Evolutionary conservation across 2,797 vertebrate genomes (phyloP).

Genomic region (Stomatorhinus walkeri): DNA sequence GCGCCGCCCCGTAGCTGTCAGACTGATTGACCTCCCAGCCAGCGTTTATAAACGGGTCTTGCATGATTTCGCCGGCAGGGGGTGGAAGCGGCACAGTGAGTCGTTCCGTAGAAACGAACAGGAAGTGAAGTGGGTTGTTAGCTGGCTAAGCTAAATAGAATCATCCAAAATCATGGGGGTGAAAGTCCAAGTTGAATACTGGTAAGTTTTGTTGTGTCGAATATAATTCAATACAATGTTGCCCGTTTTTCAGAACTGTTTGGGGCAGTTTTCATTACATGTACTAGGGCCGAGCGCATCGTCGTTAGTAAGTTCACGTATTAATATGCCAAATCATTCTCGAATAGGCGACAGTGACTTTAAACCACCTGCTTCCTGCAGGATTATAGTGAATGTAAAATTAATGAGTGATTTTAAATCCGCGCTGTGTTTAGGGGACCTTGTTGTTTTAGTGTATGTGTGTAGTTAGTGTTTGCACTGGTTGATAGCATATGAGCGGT

Average conservation of each 20-base stretch:
- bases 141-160: not conserved
- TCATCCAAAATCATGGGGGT: conserved; percentile 44
- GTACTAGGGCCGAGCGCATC: not conserved
- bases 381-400: not conserved
- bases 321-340: not conserved
- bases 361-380: not conserved
- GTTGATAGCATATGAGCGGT: not conserved
- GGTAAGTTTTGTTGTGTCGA: conserved; percentile 39
- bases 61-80: not conserved
- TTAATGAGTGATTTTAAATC: not conserved
- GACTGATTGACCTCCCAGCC: not conserved
- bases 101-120: not conserved
- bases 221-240: not conserved
- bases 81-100: not conserved
- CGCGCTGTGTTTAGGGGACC: not conserved
- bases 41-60: not conserved
- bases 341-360: not conserved
- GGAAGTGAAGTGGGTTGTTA: not conserved
- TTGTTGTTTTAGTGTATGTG: not conserved
- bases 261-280: not conserved
- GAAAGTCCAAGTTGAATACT: conserved; percentile 58
- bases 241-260: not conserved
- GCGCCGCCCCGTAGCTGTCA: not conserved
- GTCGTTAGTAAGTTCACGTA: not conserved
- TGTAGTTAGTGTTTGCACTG: not conserved